Evolutionary conservation across 2,113 vertebrate genomes (phyloP).

Genomic region (Heteronetta atricapilla): DNA sequence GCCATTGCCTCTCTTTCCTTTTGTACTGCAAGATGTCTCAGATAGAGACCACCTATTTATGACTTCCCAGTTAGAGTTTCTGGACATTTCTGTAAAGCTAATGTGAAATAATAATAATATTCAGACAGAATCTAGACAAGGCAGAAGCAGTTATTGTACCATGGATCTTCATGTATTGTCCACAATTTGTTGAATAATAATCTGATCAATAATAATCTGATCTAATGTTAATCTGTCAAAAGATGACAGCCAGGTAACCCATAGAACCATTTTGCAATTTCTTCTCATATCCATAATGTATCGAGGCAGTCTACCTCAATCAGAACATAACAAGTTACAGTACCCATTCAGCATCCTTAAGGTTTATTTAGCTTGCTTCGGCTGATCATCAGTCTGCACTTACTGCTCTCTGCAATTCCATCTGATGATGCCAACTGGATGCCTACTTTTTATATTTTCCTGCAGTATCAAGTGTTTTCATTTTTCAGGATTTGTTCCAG

Average conservation of each 20-base stretch:
- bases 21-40: neutral
- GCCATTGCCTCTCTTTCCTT: neutral
- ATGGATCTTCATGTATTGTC: neutral
- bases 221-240: neutral
- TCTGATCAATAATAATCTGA: neutral
- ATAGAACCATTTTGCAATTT: neutral
- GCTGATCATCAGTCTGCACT: neutral
- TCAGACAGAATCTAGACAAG: neutral
- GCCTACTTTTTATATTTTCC: neutral
- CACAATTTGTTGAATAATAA: neutral
- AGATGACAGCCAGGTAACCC: neutral
- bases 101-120: neutral
- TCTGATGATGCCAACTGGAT: neutral
- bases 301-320: neutral
- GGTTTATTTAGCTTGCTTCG: neutral
- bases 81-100: neutral
- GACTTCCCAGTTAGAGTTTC: neutral
- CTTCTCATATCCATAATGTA: neutral
- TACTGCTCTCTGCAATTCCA: neutral
- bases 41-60: neutral
- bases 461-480: neutral
- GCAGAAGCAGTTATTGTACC: neutral
- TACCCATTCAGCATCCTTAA: neutral
- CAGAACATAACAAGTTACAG: neutral
- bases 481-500: neutral